A percentile compares a stretch with the other conserved stretches of the same genome.
Conservation (phyloP, 1,140 invertebrate species). For the Eciton burchellii region DNA sequence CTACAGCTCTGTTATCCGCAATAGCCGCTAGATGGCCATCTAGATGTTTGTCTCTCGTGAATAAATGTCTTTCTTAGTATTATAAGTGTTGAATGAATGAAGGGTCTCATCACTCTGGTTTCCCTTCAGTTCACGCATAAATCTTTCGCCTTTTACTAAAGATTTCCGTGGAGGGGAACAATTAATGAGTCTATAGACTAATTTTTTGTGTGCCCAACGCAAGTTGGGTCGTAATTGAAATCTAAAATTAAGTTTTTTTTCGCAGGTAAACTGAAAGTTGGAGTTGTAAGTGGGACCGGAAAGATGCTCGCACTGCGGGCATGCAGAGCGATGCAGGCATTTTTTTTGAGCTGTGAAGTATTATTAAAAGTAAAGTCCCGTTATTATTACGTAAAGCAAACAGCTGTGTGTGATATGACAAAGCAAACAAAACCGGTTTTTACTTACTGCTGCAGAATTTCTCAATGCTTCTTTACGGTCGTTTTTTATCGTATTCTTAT, state of each 20-base stretch:
- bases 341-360: no score
- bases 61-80: background rate
- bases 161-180: slow-evolving; percentile 72
- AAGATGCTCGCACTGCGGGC: no score
- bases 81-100: background rate
- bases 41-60: slow-evolving; percentile 6
- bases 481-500: no score
- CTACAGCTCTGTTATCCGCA: background rate
- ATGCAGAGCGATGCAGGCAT: no score
- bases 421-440: no score
- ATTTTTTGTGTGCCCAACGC: slow-evolving; percentile 59
- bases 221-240: slow-evolving; percentile 51
- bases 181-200: slow-evolving; percentile 60
- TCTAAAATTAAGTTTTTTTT: slow-evolving; percentile 70
- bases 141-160: slow-evolving; percentile 73
- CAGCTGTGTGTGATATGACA: no score
- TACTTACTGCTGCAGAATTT: no score
- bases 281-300: no score
- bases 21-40: background rate
- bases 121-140: slow-evolving; percentile 70
- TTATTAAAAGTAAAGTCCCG: no score
- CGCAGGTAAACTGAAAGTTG: no score
- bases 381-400: no score
- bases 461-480: no score
- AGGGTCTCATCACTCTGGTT: slow-evolving; percentile 37